phyloP scores from a whole-genome alignment of 2,888 invertebrate genomes.

The Pardosa pseudoannulata region DNA sequence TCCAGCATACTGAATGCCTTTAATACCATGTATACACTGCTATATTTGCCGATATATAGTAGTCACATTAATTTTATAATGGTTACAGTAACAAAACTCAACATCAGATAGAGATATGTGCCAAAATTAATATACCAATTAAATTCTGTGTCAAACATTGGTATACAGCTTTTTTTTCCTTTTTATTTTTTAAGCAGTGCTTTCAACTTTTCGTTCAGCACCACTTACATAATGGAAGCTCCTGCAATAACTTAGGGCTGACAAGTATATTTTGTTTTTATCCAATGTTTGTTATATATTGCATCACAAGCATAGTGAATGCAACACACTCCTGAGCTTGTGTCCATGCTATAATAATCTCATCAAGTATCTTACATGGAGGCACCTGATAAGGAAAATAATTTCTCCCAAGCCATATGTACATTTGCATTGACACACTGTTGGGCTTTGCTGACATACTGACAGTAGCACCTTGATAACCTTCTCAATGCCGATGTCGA shows the following conservation, averaged over 20 bases:
- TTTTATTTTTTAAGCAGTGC: slow-evolving; percentile 47
- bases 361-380: slow-evolving; percentile 67
- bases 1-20: background rate
- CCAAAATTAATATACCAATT: slow-evolving; percentile 56
- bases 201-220: slow-evolving; percentile 52
- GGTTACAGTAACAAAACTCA: slow-evolving; percentile 58
- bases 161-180: slow-evolving; percentile 39
- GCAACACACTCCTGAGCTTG: slow-evolving; percentile 11
- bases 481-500: slow-evolving; percentile 1
- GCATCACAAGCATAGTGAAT: slow-evolving; percentile 48
- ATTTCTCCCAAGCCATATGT: slow-evolving; percentile 62
- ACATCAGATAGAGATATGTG: slow-evolving; percentile 60
- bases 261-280: slow-evolving; percentile 19
- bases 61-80: slow-evolving; percentile 47
- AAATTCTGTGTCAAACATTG: slow-evolving; percentile 67
- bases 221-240: slow-evolving; percentile 65
- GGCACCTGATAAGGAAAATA: slow-evolving; percentile 70
- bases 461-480: slow-evolving; percentile 77
- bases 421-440: slow-evolving; percentile 63
- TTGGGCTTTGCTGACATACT: slow-evolving; percentile 57
- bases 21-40: slow-evolving; percentile 8
- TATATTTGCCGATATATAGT: slow-evolving; percentile 29
- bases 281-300: slow-evolving; percentile 31
- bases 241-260: slow-evolving; percentile 54
- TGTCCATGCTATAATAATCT: slow-evolving; percentile 56